Percentiles rank a stretch among this genome's conserved stretches.
Evolutionary conservation across 2,797 vertebrate genomes (phyloP).

Genomic region (Cygnus olor): DNA sequence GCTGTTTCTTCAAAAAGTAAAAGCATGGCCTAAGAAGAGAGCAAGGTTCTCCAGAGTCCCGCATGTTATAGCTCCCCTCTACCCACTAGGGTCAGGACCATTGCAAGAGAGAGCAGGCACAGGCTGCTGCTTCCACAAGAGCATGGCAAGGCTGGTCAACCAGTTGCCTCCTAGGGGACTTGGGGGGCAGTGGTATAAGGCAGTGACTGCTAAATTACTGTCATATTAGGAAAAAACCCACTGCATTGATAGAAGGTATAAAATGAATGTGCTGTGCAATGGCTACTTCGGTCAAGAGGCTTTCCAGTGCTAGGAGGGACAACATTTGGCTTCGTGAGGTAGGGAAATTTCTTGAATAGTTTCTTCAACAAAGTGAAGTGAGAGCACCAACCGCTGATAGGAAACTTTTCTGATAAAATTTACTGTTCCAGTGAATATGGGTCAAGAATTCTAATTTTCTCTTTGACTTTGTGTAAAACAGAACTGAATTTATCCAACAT

Average conservation of each 20-base stretch:
- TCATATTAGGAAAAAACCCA: background rate
- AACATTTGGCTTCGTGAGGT: background rate
- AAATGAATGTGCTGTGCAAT: background rate
- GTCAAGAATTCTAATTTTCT: background rate
- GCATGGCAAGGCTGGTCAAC: background rate
- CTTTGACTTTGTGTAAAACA: background rate
- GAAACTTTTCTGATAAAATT: background rate
- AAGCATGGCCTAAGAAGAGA: background rate
- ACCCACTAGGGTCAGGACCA: background rate
- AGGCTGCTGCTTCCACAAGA: background rate
- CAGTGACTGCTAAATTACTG: background rate
- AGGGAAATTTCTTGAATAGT: background rate
- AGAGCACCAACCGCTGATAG: background rate
- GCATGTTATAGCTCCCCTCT: fast-evolving
- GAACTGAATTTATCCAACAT: background rate
- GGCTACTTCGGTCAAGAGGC: background rate
- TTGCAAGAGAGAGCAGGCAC: background rate
- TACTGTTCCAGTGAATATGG: background rate
- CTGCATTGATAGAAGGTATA: background rate
- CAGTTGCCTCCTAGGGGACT: background rate
- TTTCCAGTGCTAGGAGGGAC: background rate
- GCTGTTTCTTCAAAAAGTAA: background rate
- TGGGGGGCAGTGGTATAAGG: too few relatives aligned
- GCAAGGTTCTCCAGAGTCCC: background rate
- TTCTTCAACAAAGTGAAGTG: background rate